phyloP scores from a whole-genome alignment of 1,140 invertebrate genomes.

The Plutomurus gul region DNA sequence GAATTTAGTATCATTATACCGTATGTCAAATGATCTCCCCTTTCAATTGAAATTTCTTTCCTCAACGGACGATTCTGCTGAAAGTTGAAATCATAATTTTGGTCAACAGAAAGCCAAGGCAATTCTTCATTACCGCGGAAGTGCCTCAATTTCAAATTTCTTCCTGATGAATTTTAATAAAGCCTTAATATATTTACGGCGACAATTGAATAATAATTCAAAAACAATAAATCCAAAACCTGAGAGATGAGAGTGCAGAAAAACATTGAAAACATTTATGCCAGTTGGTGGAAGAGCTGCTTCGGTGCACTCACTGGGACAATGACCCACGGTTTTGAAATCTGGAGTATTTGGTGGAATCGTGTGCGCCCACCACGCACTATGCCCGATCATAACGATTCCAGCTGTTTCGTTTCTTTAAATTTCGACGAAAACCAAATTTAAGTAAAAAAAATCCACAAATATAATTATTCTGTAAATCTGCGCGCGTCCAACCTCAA shows the following conservation, averaged over 20 bases:
- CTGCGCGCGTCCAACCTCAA: not conserved
- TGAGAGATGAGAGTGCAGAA: slow-evolving; percentile 38
- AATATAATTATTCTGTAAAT: too few relatives aligned
- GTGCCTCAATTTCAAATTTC: slow-evolving; percentile 68
- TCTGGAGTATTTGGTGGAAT: slow-evolving; percentile 16
- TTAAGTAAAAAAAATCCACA: not conserved
- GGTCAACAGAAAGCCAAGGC: slow-evolving; percentile 68
- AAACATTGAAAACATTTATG: slow-evolving; percentile 29
- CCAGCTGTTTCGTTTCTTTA: not conserved
- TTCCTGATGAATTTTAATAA: slow-evolving; percentile 59
- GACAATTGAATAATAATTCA: not conserved
- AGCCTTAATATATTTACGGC: not conserved
- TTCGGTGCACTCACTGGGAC: slow-evolving; percentile 68
- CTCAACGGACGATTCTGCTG: slow-evolving; percentile 56
- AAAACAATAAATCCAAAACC: not conserved
- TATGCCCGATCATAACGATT: not conserved
- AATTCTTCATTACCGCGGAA: slow-evolving; percentile 67
- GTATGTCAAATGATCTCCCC: slow-evolving; percentile 33
- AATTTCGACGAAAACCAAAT: not conserved
- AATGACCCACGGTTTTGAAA: slow-evolving; percentile 64
- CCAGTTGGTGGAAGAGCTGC: slow-evolving; percentile 64
- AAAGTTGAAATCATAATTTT: slow-evolving; percentile 71
- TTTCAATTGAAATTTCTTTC: not conserved
- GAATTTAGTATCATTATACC: not conserved
- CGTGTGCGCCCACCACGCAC: not conserved